A percentile compares a stretch with the other conserved stretches of the same genome.
These are phyloP conservation scores for Odontomyia ornata DNA, from an alignment of 2,888 invertebrate genomes.

Conservation along the genomic window DNA sequence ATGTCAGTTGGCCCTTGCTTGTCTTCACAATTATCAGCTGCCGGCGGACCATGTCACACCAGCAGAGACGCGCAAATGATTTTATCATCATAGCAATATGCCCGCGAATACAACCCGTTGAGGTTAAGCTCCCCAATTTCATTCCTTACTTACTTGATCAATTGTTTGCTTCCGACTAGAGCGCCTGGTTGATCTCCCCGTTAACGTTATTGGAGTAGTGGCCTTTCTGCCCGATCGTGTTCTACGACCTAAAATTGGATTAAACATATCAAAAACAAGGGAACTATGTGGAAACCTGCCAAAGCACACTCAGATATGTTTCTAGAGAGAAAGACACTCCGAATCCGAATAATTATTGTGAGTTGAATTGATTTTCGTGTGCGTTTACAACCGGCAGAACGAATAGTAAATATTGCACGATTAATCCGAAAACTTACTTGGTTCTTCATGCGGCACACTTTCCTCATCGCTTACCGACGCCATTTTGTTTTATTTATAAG, in stretches of 20 bases:
- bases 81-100: slow-evolving; percentile 57
- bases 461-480: slow-evolving; percentile 62
- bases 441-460: slow-evolving; percentile 58
- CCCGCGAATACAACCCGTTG: not conserved
- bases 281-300: too few species aligned
- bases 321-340: too few species aligned
- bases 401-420: too few species aligned
- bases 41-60: slow-evolving; percentile 66
- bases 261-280: not conserved
- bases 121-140: slow-evolving; percentile 52
- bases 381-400: too few species aligned
- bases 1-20: slow-evolving; percentile 65
- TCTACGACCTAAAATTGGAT: slow-evolving; percentile 64
- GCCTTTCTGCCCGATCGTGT: slow-evolving; percentile 68
- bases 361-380: too few species aligned
- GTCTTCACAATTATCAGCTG: slow-evolving; percentile 60
- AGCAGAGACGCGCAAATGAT: slow-evolving; percentile 57
- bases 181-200: slow-evolving; percentile 57
- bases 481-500: slow-evolving; percentile 56
- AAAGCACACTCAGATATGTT: too few species aligned
- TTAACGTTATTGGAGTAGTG: slow-evolving; percentile 57
- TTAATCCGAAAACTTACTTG: slow-evolving; percentile 59
- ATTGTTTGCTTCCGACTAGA: slow-evolving; percentile 57
- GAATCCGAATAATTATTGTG: too few species aligned
- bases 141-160: slow-evolving; percentile 61